phyloP scores from a whole-genome alignment of 2,797 vertebrate genomes.

The Pipistrellus kuhlii region DNA sequence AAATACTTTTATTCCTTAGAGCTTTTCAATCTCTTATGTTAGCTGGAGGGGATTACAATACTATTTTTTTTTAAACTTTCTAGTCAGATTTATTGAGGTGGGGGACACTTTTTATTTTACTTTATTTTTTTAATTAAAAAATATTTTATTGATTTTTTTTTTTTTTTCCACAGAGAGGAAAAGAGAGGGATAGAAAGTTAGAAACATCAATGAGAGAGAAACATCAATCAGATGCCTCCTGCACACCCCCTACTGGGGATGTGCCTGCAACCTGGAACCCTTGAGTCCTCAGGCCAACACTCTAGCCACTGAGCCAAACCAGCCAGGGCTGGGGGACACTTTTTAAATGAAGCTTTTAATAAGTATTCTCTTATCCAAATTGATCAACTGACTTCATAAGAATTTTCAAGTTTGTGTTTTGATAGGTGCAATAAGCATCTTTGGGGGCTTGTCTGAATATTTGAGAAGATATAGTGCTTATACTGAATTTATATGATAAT shows the following conservation, averaged over 20 bases:
- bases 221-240: no score
- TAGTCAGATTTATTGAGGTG: constrained; percentile 29
- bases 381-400: constrained; percentile 54
- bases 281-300: no score
- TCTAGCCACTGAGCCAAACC: no score
- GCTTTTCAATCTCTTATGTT: constrained; percentile 29
- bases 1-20: constrained; percentile 59
- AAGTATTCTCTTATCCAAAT: constrained; percentile 41
- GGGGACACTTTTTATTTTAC: neutral
- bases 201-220: no score
- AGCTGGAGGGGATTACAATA: neutral
- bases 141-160: no score
- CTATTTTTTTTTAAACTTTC: constrained; percentile 49
- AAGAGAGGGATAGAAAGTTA: no score
- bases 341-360: constrained; percentile 20
- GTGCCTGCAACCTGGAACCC: no score
- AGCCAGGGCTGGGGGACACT: neutral
- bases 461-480: constrained; percentile 38
- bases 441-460: constrained; percentile 52
- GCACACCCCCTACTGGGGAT: no score
- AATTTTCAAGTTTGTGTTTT: constrained; percentile 46
- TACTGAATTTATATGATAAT: constrained; percentile 11
- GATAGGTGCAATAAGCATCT: constrained; percentile 24
- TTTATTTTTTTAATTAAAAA: no score
- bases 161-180: no score